phyloP scores from a whole-genome alignment of 2,888 invertebrate genomes.

The Trachelus troglodyta region DNA sequence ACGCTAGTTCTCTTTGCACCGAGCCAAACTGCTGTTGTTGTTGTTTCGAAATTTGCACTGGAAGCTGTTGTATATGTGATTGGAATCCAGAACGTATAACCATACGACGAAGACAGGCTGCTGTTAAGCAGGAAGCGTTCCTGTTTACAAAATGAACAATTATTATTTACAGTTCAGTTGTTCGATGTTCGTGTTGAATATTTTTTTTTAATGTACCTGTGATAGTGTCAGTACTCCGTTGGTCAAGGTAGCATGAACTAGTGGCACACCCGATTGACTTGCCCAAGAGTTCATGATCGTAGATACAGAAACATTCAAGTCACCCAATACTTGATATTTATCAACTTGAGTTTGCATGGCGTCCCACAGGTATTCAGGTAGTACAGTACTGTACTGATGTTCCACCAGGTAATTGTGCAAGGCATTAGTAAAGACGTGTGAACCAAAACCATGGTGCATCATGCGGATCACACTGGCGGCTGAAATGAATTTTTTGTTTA shows the following conservation, averaged over 20 bases:
- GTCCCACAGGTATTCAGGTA: constrained; percentile 42
- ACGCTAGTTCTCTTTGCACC: constrained; percentile 44
- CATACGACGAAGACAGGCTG: not conserved
- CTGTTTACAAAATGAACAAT: constrained; percentile 40
- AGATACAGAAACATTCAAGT: constrained; percentile 64
- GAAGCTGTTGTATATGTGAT: constrained; percentile 76
- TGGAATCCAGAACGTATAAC: constrained; percentile 75
- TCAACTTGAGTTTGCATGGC: constrained; percentile 50
- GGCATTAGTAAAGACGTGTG: constrained; percentile 68
- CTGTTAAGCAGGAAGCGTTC: constrained; percentile 42
- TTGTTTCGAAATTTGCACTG: constrained; percentile 67
- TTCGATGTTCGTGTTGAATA: not conserved
- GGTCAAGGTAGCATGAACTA: constrained; percentile 66
- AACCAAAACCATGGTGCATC: constrained; percentile 74
- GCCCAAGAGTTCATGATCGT: constrained; percentile 74
- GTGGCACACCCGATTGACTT: constrained; percentile 71
- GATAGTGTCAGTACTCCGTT: constrained; percentile 17
- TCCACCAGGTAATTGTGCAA: constrained; percentile 69
- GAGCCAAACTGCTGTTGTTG: constrained; percentile 70
- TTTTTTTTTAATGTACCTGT: constrained; percentile 26
- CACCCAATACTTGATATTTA: constrained; percentile 67
- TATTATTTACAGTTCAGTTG: constrained; percentile 42
- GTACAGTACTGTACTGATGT: constrained; percentile 39
- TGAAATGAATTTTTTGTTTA: not conserved
- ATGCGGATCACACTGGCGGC: constrained; percentile 72